Conservation (phyloP, 92 coral and sea anemone species). For the Porites cylindrica region DNA sequence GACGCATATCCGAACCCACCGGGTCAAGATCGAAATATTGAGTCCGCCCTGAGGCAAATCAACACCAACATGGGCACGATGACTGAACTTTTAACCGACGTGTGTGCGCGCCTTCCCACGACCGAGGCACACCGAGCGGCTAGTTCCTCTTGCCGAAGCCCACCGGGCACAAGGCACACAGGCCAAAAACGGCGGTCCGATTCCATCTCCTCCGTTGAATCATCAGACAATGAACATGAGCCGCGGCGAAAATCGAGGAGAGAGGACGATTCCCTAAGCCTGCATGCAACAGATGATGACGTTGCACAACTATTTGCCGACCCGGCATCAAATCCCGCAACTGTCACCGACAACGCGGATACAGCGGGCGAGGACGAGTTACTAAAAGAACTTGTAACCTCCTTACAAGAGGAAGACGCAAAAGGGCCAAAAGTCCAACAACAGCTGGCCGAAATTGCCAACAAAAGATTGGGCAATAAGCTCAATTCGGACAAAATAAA, state of each 20-base stretch:
- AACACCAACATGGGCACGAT: constrained; percentile 22
- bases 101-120: constrained; percentile 28
- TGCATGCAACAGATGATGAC: constrained; percentile 8
- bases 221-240: background rate
- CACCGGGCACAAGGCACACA: background rate
- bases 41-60: constrained; percentile 6
- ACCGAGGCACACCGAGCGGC: background rate
- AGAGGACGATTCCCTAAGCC: constrained; percentile 1
- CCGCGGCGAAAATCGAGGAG: background rate
- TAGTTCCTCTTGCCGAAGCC: background rate
- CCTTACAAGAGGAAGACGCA: constrained; percentile 29
- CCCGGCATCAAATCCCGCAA: background rate
- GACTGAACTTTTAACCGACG: background rate
- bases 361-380: constrained; percentile 7
- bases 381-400: constrained; percentile 8
- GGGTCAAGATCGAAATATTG: background rate
- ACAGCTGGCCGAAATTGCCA: constrained; percentile 54
- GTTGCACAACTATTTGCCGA: constrained; percentile 8
- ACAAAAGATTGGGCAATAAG: constrained; percentile 44
- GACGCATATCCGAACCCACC: background rate
- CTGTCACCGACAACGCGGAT: background rate
- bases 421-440: constrained; percentile 44
- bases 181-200: background rate
- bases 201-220: background rate
- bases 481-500: constrained; percentile 41